These are phyloP conservation scores for Tetraneura akinire DNA, from an alignment of 1,140 invertebrate genomes.

Conservation along the genomic window DNA sequence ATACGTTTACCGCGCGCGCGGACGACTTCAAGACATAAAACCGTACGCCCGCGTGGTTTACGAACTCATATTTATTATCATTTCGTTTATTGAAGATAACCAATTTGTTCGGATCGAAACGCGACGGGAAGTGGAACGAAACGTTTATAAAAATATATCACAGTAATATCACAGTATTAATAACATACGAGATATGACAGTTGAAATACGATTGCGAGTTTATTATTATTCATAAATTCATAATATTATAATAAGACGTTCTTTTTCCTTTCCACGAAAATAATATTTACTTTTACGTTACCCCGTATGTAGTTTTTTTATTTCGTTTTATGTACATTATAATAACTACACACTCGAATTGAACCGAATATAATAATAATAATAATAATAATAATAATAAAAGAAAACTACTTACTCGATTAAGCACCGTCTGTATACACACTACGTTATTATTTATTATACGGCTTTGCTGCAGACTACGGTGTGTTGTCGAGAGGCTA, in stretches of 20 bases:
- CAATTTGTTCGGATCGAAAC: slow-evolving; percentile 1
- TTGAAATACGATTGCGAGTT: too few relatives aligned
- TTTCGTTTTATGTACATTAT: neutral
- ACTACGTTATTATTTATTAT: too few relatives aligned
- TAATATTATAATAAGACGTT: too few relatives aligned
- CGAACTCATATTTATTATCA: neutral
- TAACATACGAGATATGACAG: too few relatives aligned
- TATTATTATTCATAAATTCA: too few relatives aligned
- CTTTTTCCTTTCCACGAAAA: too few relatives aligned
- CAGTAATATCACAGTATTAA: too few relatives aligned
- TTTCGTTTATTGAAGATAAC: neutral
- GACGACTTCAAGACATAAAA: neutral
- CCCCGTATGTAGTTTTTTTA: slow-evolving; percentile 9
- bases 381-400: too few relatives aligned
- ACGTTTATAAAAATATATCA: too few relatives aligned
- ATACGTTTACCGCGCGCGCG: neutral
- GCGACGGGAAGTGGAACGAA: too few relatives aligned
- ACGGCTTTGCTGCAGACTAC: too few relatives aligned
- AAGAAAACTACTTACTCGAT: slow-evolving; percentile 36
- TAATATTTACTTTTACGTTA: too few relatives aligned
- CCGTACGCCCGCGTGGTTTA: neutral
- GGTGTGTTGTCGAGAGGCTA: slow-evolving; percentile 10
- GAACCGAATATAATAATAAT: neutral
- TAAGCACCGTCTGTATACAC: neutral
- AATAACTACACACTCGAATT: neutral